Evolutionary conservation across 2,888 invertebrate species (phyloP).

Genomic region (Cheilosia vernalis): DNA sequence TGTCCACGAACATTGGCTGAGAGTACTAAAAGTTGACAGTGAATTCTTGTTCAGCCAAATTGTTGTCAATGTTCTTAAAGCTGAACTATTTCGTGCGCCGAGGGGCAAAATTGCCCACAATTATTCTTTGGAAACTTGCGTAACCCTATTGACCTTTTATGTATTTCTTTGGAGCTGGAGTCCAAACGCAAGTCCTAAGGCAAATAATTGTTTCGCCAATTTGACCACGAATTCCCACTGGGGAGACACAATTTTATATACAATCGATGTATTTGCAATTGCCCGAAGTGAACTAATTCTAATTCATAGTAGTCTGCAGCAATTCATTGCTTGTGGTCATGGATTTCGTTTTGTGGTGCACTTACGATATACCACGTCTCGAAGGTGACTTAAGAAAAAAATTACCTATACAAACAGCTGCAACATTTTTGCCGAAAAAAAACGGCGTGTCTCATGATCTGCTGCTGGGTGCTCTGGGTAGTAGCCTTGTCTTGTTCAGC

Average conservation of each 20-base stretch:
- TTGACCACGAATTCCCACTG: slow-evolving; percentile 35
- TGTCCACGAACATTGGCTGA: too few species aligned
- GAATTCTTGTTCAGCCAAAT: too few species aligned
- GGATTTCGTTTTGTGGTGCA: slow-evolving; percentile 37
- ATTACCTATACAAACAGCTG: slow-evolving; percentile 49
- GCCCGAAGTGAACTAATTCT: slow-evolving; percentile 60
- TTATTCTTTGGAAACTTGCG: slow-evolving; percentile 23
- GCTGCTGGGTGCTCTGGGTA: neutral
- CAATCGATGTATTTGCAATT: slow-evolving; percentile 54
- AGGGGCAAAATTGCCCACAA: neutral
- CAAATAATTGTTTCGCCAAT: slow-evolving; percentile 21
- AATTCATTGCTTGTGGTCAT: slow-evolving; percentile 48
- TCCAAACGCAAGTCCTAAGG: slow-evolving; percentile 4
- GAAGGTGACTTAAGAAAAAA: slow-evolving; percentile 37
- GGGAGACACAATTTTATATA: slow-evolving; percentile 20
- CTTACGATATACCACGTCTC: slow-evolving; percentile 40
- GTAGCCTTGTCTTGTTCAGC: slow-evolving; percentile 24
- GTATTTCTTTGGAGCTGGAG: neutral
- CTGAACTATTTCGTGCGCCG: neutral
- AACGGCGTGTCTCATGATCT: slow-evolving; percentile 37
- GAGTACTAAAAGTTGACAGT: too few species aligned
- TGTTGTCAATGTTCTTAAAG: too few species aligned
- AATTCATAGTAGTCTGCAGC: slow-evolving; percentile 24
- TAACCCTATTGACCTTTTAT: slow-evolving; percentile 53
- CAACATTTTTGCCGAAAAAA: slow-evolving; percentile 55